Base-by-base conservation (phyloP, 2,888 invertebrate species). In the Arge pagana region DNA sequence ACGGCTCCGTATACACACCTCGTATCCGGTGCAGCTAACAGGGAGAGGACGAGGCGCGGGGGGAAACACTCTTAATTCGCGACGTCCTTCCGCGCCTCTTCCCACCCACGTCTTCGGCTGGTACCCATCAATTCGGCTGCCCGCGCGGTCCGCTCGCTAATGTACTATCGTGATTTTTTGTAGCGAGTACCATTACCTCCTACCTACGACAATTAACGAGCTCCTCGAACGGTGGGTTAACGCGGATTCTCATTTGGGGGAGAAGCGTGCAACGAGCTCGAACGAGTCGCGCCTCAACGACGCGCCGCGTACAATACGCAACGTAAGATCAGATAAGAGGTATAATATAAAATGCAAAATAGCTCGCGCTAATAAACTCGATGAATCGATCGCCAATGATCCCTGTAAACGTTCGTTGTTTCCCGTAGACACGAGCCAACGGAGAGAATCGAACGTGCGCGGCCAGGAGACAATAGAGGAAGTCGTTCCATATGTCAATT, bases 111-210 rank as follows among this genome's bases (percentile, higher is more conserved):
- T 49, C 53, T 36, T n/a, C 21, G 13, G 41, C 39, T 13, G 16
- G 8, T 4, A 36, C n/a, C 10, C 48, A 15, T 21, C 16, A n/a
- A 13, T 36, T 16, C 43, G 18, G 26, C 45, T 45, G 55, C 36
- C 52, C 52, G 24, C 53, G 50, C 26, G 42, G 50, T 51, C 55
- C 59, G 55, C 69, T 68, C 64, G 70, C 70, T n/a, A n/a, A n/a
- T 67, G 70, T 69, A 64, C 66, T 61, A 69, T 71, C 66, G 64
- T 60, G 62, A 65, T 66, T 67, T 65, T 65, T 58, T 62, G 65
- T 62, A 69, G 71, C 69, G 69, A 66, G 64, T 64, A 66, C 59
- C 62, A 63, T 52, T 61, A 60, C 59, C 50, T 55, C 53, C 31
- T 31, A n/a, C 45, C 39, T 45, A 53, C 16, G 51, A 40, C 41